Percentiles rank a stretch among this genome's conserved stretches.
phyloP scores from a whole-genome alignment of 2,888 invertebrate species.

The Eupithecia subfuscata region DNA sequence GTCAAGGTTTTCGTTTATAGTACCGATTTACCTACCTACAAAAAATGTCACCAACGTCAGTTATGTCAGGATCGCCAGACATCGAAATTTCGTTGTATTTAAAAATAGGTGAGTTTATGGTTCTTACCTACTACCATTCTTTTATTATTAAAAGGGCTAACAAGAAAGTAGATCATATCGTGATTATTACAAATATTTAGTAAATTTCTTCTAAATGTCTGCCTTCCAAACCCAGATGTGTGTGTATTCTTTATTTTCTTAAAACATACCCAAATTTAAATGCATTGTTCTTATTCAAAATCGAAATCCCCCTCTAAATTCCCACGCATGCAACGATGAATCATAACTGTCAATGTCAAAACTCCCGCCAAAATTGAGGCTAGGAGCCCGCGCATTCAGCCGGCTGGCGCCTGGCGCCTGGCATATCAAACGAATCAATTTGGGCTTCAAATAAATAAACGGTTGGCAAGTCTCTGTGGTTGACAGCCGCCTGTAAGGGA shows the following conservation, averaged over 20 bases:
- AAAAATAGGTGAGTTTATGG: not conserved
- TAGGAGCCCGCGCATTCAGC: slow-evolving; percentile 21
- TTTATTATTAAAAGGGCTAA: too few species aligned
- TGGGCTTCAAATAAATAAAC: slow-evolving; percentile 70
- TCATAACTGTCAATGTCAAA: slow-evolving; percentile 35
- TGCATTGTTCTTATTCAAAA: not conserved
- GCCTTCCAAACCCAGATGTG: not conserved
- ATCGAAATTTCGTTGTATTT: not conserved
- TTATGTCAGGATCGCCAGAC: not conserved
- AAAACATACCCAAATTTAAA: not conserved
- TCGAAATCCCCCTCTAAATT: not conserved
- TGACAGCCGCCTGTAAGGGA: slow-evolving; percentile 76
- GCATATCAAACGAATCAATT: slow-evolving; percentile 77
- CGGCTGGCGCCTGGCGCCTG: slow-evolving; percentile 35
- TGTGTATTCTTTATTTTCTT: not conserved
- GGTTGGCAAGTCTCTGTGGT: slow-evolving; percentile 62
- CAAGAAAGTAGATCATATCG: too few species aligned
- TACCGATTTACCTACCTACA: too few species aligned
- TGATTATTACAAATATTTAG: not conserved
- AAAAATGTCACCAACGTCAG: not conserved
- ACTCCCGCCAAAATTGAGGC: slow-evolving; percentile 32
- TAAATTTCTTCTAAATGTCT: not conserved
- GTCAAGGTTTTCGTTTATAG: too few species aligned
- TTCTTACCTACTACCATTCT: too few species aligned
- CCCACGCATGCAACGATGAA: slow-evolving; percentile 6